Conservation (phyloP, 1,140 invertebrate species). For the Drosophila micromelanica region DNA sequence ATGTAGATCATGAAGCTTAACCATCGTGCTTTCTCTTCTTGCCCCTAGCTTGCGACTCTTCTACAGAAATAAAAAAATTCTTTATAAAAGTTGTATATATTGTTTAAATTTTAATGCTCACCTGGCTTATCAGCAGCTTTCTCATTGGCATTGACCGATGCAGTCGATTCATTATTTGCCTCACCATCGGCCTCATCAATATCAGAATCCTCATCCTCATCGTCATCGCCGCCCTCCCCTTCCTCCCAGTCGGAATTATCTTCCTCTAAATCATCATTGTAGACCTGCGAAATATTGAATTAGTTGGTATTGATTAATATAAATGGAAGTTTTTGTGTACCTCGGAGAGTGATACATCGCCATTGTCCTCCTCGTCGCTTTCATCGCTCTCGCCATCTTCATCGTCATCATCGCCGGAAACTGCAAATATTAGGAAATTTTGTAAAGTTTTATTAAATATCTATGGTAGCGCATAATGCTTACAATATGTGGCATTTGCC, state of each 20-base stretch:
- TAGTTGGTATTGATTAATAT: neutral
- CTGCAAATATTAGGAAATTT: constrained; percentile 71
- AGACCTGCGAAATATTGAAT: constrained; percentile 54
- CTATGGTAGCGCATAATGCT: constrained; percentile 54
- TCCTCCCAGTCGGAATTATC: constrained; percentile 83
- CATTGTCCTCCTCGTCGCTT: constrained; percentile 86
- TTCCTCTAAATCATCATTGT: constrained; percentile 83
- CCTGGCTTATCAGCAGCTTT: constrained; percentile 65
- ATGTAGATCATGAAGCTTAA: constrained; percentile 56
- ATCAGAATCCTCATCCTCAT: constrained; percentile 85
- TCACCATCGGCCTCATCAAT: constrained; percentile 85
- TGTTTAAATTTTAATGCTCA: constrained; percentile 4
- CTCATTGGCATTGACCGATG: constrained; percentile 63
- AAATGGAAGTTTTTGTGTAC: constrained; percentile 67
- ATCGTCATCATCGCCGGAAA: constrained; percentile 86
- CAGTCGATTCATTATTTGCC: constrained; percentile 66
- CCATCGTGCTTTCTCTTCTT: constrained; percentile 90
- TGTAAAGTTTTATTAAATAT: constrained; percentile 11
- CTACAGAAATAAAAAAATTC: constrained; percentile 25
- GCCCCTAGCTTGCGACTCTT: constrained; percentile 87
- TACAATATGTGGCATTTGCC: constrained; percentile 80
- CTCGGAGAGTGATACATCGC: constrained; percentile 87
- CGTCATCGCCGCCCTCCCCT: constrained; percentile 77
- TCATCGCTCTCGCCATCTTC: constrained; percentile 87
- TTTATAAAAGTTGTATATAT: neutral